phyloP scores from a whole-genome alignment of 2,113 vertebrate species.

The Cichladusa arquata region DNA sequence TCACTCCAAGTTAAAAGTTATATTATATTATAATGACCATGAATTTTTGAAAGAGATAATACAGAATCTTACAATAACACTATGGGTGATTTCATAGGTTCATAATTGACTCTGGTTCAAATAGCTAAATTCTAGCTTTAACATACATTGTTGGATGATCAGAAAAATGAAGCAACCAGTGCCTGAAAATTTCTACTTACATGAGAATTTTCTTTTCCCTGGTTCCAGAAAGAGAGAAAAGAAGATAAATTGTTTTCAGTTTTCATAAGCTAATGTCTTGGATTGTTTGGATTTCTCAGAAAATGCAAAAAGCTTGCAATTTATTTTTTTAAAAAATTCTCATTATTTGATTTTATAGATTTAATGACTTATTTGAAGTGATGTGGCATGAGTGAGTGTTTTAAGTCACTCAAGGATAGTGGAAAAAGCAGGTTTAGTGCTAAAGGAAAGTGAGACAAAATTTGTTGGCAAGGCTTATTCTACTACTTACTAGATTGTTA shows the following conservation, averaged over 20 bases:
- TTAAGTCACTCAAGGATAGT: neutral
- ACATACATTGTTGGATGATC: fast-evolving
- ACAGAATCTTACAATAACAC: neutral
- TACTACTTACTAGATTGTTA: neutral
- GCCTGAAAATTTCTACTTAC: neutral
- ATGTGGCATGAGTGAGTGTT: neutral
- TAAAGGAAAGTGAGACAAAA: fast-evolving
- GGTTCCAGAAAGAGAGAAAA: neutral
- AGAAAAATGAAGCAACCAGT: neutral
- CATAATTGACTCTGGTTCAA: neutral
- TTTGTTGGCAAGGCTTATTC: neutral
- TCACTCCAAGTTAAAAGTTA: neutral
- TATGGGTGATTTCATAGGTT: neutral
- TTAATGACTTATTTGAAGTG: neutral
- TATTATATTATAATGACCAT: neutral
- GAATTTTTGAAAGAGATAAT: neutral
- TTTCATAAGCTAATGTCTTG: neutral
- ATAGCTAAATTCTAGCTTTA: neutral
- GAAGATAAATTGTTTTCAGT: neutral
- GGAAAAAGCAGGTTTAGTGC: neutral
- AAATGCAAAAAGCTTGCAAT: neutral
- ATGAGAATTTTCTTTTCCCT: neutral
- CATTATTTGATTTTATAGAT: neutral
- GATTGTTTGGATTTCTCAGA: neutral
- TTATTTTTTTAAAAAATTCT: neutral